Evolutionary conservation across 2,888 invertebrate species (phyloP).

Genomic region (Drosophila nr. perissopoda): DNA sequence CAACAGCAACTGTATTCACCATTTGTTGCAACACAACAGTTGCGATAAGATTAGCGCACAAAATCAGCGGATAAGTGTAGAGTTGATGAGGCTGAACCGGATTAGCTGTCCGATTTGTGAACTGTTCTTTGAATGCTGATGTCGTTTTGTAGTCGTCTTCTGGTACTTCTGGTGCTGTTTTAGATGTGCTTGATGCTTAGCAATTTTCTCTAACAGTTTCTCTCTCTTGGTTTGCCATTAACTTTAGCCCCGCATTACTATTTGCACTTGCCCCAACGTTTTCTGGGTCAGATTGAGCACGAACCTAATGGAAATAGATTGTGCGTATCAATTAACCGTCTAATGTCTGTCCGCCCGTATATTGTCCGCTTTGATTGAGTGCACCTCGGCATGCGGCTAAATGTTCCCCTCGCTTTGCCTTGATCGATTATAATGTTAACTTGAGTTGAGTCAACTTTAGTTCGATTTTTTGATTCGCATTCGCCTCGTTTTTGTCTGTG

Average conservation of each 20-base stretch:
- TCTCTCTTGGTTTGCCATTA: constrained; percentile 32
- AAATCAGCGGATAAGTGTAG: constrained; percentile 32
- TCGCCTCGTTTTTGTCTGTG: constrained; percentile 3
- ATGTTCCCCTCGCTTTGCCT: constrained; percentile 75
- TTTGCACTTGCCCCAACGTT: constrained; percentile 61
- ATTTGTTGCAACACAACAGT: constrained; percentile 62
- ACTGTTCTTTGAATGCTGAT: constrained; percentile 24
- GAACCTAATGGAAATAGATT: constrained; percentile 71
- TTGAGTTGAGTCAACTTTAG: constrained; percentile 40
- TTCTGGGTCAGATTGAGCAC: constrained; percentile 73
- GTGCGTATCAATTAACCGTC: constrained; percentile 80
- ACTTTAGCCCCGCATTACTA: constrained; percentile 35
- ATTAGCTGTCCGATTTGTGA: constrained; percentile 38
- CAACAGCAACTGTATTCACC: constrained; percentile 34
- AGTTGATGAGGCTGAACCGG: constrained; percentile 49
- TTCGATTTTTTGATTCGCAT: constrained; percentile 51
- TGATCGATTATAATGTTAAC: constrained; percentile 81
- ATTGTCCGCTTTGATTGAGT: constrained; percentile 70
- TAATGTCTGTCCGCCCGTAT: constrained; percentile 38
- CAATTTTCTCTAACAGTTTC: constrained; percentile 54
- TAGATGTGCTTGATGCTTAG: not conserved
- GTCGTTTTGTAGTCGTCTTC: constrained; percentile 11
- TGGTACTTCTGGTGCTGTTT: constrained; percentile 35
- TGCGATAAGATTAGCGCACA: constrained; percentile 55
- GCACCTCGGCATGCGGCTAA: constrained; percentile 61